Evolutionary conservation across 2,797 vertebrate species (phyloP).

Genomic region (Pseudomugil tenellus): DNA sequence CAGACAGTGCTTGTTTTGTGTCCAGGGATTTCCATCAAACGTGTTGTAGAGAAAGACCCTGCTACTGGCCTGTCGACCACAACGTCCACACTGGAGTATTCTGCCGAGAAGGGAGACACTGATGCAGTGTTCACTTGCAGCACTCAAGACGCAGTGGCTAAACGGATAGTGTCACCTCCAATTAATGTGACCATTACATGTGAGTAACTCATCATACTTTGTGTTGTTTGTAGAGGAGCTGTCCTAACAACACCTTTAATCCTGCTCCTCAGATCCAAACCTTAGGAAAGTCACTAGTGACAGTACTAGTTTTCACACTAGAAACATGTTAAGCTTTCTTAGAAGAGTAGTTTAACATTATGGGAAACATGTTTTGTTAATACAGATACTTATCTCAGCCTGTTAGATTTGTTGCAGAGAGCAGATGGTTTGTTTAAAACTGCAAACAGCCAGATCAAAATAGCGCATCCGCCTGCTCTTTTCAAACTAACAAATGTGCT

Average conservation of each 20-base stretch:
- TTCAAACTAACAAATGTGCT: not conserved
- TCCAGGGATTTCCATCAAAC: slow-evolving; percentile 69
- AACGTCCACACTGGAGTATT: slow-evolving; percentile 87
- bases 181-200: slow-evolving; percentile 89
- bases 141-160: slow-evolving; percentile 71
- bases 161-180: slow-evolving; percentile 77
- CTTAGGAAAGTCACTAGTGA: slow-evolving; percentile 4
- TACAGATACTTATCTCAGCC: not conserved
- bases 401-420: not conserved
- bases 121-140: slow-evolving; percentile 87
- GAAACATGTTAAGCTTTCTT: not conserved
- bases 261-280: not conserved
- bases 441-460: not conserved
- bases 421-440: not conserved
- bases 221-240: not conserved
- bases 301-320: not conserved
- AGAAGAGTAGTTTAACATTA: not conserved
- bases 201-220: slow-evolving; percentile 79
- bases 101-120: slow-evolving; percentile 87
- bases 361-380: not conserved
- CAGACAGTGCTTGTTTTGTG: slow-evolving; percentile 27
- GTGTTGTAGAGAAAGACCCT: slow-evolving; percentile 72
- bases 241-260: not conserved
- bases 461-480: not conserved
- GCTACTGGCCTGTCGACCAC: slow-evolving; percentile 85